Base-by-base conservation (phyloP, 2,888 invertebrate genomes). In the Drosophila atripex region DNA sequence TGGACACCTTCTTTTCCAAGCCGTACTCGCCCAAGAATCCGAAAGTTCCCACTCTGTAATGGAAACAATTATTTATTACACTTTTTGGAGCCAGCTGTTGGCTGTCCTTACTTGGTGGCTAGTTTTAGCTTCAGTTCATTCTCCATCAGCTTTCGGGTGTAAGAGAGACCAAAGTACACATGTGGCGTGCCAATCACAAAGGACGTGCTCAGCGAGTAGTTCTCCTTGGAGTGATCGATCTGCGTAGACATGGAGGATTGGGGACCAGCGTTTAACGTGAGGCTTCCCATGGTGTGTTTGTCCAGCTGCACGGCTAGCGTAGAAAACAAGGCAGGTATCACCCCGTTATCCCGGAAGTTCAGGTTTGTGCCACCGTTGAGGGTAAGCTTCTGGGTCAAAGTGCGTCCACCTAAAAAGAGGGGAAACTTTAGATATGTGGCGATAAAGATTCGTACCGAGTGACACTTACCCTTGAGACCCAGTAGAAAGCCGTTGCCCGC, bases 21-120 rank as follows among this genome's bases (percentile, higher is more conserved):
- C 98, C 98, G 89, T 98, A 98, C 89, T 98, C 98, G 0, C 97
- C 92, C 59, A 96, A 93, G 3, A 95, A 95, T 6, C 98, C 98
- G 91, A 97, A 96, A 0, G 97, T 96, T 12, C 98, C 97, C 46
- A 94, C 93, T 91, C 97, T 97, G 89, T n/a, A 91, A 90, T 64
- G 65, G n/a, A 28, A 8, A 3, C 21, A 9, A 7, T 25, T 0
- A 1, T 16, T 35, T 8, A 16, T 1, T 6, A 8, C 7, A 9
- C 11, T 0, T 16, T 32, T 9, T 3, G 9, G 0, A 2, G 16
- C 11, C 4, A n/a, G 6, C 1, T 9, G 4, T 8, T 9, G 39
- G 16, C 18, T 21, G 21, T 64, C 93, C 95, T 94, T 92, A 97
- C 97, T 96, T 97, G 38, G 96, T 89, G 53, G 95, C 94, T 60